Evolutionary conservation across 2,113 vertebrate genomes (phyloP).

Genomic region (Sphyrna mokarran): DNA sequence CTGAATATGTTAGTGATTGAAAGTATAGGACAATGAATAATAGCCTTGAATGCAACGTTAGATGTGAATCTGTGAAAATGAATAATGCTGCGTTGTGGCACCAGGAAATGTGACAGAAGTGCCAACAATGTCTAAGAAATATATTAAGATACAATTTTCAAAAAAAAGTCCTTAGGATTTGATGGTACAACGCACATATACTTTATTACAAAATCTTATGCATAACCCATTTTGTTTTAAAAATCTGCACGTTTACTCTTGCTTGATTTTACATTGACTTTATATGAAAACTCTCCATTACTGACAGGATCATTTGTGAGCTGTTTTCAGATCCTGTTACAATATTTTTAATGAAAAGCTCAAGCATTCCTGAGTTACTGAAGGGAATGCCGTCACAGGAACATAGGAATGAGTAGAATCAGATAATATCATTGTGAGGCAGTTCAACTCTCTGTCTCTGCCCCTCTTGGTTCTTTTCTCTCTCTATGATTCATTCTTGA

Average conservation of each 20-base stretch:
- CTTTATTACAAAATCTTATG: not conserved
- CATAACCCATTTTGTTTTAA: not conserved
- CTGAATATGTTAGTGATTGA: not conserved
- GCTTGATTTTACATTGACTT: not conserved
- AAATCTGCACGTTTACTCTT: not conserved
- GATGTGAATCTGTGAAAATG: not conserved
- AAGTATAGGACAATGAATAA: slow-evolving; percentile 5
- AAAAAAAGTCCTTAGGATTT: not conserved
- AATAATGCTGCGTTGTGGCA: not conserved
- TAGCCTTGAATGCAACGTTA: slow-evolving; percentile 16
- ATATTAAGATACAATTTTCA: not conserved
- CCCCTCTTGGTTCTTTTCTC: not conserved
- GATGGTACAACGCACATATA: not conserved
- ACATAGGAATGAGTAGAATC: not conserved
- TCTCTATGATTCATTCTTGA: not conserved
- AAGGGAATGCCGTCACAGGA: not conserved
- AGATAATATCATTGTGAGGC: not conserved
- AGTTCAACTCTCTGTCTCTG: not conserved
- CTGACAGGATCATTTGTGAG: not conserved
- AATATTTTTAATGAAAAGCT: not conserved
- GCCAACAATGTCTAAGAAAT: not conserved
- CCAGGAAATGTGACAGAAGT: not conserved
- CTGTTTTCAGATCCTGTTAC: not conserved
- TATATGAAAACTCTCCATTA: not conserved
- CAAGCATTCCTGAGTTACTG: not conserved